A percentile compares a stretch with the other conserved stretches of the same genome.
Conservation (phyloP, 1,140 invertebrate genomes). For the Drosophila insularis region DNA sequence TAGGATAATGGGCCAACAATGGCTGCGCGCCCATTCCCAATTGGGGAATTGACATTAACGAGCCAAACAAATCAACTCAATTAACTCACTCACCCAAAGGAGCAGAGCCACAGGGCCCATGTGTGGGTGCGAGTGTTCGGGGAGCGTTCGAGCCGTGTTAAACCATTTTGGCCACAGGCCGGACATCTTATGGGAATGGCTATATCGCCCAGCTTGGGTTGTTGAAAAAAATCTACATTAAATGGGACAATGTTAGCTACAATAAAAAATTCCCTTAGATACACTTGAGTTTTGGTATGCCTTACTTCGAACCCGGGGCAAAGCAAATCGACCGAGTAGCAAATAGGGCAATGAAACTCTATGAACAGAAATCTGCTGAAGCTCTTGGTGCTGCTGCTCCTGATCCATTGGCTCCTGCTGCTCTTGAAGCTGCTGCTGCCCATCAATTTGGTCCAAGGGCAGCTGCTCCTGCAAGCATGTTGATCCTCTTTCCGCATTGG, state of each 20-base stretch:
- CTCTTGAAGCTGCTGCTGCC: not conserved
- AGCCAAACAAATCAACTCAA: constrained; percentile 6
- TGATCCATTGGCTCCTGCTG: not conserved
- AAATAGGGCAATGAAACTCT: not conserved
- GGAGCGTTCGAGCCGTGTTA: constrained; percentile 16
- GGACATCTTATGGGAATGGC: constrained; percentile 47
- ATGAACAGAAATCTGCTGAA: not conserved
- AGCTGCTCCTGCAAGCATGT: constrained; percentile 19
- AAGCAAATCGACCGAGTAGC: not conserved
- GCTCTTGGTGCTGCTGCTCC: not conserved
- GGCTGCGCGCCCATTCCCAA: no score
- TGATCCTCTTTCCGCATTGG: not conserved
- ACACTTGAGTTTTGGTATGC: no score
- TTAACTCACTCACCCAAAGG: constrained; percentile 36
- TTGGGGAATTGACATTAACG: not conserved
- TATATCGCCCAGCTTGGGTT: constrained; percentile 33
- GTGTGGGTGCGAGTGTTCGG: constrained; percentile 32
- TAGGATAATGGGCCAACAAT: not conserved
- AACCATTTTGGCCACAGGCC: constrained; percentile 45
- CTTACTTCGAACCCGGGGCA: constrained; percentile 37
- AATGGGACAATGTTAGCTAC: not conserved
- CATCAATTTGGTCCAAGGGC: constrained; percentile 4
- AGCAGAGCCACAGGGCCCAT: constrained; percentile 48
- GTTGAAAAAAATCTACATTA: constrained; percentile 34
- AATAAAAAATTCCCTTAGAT: no score